Evolutionary conservation across 1,140 invertebrate genomes (phyloP).

Genomic region (Sesamia nonagrioides): DNA sequence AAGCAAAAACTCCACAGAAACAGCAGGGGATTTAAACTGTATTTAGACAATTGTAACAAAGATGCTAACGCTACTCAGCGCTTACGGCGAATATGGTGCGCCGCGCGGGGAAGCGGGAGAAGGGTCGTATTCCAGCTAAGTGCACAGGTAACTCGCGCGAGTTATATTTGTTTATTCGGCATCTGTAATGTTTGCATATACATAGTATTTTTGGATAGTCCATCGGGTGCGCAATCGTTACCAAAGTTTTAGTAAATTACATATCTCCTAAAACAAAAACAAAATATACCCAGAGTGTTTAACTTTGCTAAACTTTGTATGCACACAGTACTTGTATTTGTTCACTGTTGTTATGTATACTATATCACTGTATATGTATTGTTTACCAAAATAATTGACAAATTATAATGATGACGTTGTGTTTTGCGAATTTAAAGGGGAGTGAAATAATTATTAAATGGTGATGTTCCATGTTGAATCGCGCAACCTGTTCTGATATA

Average conservation of each 20-base stretch:
- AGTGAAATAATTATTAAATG: constrained; percentile 63
- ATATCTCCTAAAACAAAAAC: background rate
- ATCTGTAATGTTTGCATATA: background rate
- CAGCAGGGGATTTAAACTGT: no score
- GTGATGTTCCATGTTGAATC: constrained; percentile 50
- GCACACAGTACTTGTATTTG: constrained; percentile 14
- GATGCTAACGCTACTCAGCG: no score
- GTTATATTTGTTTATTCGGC: background rate
- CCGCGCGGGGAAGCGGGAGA: no score
- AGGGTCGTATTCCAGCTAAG: no score
- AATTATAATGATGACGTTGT: constrained; percentile 62
- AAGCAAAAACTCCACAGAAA: no score
- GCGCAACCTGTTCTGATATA: background rate
- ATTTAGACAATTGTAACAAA: no score
- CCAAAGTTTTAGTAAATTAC: background rate
- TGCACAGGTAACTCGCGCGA: no score
- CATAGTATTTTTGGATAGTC: no score
- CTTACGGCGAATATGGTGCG: no score
- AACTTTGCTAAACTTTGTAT: background rate
- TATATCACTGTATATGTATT: constrained; percentile 51
- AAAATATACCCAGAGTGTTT: background rate
- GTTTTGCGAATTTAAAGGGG: constrained; percentile 76
- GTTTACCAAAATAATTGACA: constrained; percentile 35
- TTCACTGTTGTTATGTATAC: constrained; percentile 52
- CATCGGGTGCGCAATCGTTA: no score